Percentiles rank a stretch among this genome's conserved stretches.
phyloP scores from a whole-genome alignment of 2,113 vertebrate species.

The Seriola dumerili region DNA sequence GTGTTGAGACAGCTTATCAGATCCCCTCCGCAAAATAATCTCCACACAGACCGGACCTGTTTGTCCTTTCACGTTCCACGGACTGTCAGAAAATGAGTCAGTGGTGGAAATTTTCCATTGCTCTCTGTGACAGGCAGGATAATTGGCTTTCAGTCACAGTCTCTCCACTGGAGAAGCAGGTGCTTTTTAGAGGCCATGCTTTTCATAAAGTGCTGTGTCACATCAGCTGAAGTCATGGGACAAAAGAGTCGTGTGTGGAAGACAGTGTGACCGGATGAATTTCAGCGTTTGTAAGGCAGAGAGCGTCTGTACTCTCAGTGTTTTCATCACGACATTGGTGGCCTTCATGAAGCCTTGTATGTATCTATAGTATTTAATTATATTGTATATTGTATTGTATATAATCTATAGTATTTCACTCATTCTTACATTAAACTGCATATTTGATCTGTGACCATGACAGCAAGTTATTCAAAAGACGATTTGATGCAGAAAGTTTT shows the following conservation, averaged over 20 bases:
- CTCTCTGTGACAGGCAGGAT: conserved; percentile 60
- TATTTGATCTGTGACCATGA: no score
- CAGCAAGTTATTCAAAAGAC: no score
- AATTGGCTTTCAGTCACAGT: conserved; percentile 73
- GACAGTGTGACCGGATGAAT: background rate
- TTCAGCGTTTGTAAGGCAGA: background rate
- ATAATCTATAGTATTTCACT: no score
- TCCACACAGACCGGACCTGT: conserved; percentile 30
- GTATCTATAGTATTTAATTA: no score
- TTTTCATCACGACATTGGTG: background rate
- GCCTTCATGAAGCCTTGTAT: background rate
- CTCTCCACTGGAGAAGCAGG: conserved; percentile 39
- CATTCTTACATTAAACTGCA: no score
- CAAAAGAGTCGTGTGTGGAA: background rate
- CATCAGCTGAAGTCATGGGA: conserved; percentile 13
- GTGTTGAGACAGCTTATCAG: conserved; percentile 45
- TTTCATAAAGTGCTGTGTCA: conserved; percentile 47
- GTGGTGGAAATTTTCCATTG: conserved; percentile 46
- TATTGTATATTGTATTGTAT: no score
- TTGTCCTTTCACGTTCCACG: conserved; percentile 49
- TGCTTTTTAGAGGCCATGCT: conserved; percentile 17
- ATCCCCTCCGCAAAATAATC: conserved; percentile 28
- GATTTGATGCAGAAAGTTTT: no score
- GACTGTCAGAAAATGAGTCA: conserved; percentile 49
- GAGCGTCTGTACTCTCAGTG: background rate